Base-by-base conservation (phyloP, 1,140 invertebrate species). In the Venturia canescens region DNA sequence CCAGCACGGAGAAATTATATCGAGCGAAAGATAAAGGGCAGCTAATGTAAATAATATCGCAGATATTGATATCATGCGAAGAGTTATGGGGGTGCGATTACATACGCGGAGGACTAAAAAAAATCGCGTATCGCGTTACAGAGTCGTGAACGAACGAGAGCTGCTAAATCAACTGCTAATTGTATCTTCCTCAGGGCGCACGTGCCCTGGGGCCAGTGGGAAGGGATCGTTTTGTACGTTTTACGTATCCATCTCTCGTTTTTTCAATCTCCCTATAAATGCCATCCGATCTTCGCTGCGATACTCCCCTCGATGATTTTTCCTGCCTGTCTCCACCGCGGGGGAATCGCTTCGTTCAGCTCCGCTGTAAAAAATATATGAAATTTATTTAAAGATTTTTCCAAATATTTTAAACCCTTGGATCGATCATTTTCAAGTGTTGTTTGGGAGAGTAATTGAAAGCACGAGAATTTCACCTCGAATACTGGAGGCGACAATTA, bases 151-250 rank as follows among this genome's bases (percentile, higher is more conserved):
- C 71, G 50, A 74, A 74, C 23, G 71, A 57, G 44, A 57, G 21
- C 53, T 29, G 48, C 50, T 57, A 57, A 74, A 66, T 26, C 15
- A 31, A 66, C 26, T 53, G 76, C 76, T 78, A 78, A 78, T 78
- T 78, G 76, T 78, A 78, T 50, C 76, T 69, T 69, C 57, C 60
- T 69, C 44, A 63, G 57, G 53, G 63, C 31, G 76, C 76, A 78
- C 76, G 76, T 78, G 76, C 60, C 76, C 60, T 74, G 4, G 48
- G 31, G 26, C 21, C n/a, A 72, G 7, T 23, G 53, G 4, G 21
- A 57, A 57, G 53, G n/a, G 53, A 57, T 57, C n/a, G 53, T n/a
- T n/a, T 18, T 57, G 21, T 57, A n/a, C 15, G 15, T 21, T 6
- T 53, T 3, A 57, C n/a, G 80, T 6, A 11, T 13, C 7, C 7